These are phyloP conservation scores for Chloebia gouldiae DNA, from an alignment of 2,113 vertebrate species.

Conservation along the genomic window DNA sequence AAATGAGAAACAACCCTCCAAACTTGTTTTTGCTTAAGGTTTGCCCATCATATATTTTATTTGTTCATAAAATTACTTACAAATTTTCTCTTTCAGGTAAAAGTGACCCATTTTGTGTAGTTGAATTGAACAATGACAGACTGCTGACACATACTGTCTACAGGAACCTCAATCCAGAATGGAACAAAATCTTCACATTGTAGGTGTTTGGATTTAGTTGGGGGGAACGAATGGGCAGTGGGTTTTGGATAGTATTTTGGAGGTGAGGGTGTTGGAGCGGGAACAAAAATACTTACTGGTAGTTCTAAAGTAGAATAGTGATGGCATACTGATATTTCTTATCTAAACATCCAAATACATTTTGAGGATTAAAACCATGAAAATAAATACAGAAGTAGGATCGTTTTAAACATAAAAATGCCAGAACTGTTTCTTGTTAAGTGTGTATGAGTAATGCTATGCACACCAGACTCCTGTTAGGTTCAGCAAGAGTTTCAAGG, in stretches of 20 bases:
- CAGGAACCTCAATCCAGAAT: constrained; percentile 96
- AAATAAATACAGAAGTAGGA: background rate
- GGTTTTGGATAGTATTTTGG: background rate
- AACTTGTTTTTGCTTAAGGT: background rate
- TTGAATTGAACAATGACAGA: constrained; percentile 96
- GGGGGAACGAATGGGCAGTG: background rate
- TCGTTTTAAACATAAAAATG: background rate
- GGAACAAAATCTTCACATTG: constrained; percentile 99
- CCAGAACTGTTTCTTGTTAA: background rate
- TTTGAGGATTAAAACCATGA: background rate
- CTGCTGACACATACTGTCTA: constrained; percentile 96
- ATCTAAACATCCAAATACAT: background rate
- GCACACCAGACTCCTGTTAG: background rate
- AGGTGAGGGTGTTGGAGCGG: background rate
- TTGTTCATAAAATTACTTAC: background rate
- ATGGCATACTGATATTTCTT: background rate
- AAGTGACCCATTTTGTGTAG: constrained; percentile 97
- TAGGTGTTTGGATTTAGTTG: constrained; percentile 73
- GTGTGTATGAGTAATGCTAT: background rate
- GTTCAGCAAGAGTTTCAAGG: background rate
- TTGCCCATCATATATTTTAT: background rate
- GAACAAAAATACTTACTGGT: background rate
- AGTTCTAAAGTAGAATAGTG: background rate
- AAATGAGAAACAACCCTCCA: background rate
- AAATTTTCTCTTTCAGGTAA: constrained; percentile 81